phyloP scores from a whole-genome alignment of 2,113 vertebrate species.

The Mixornis gularis region DNA sequence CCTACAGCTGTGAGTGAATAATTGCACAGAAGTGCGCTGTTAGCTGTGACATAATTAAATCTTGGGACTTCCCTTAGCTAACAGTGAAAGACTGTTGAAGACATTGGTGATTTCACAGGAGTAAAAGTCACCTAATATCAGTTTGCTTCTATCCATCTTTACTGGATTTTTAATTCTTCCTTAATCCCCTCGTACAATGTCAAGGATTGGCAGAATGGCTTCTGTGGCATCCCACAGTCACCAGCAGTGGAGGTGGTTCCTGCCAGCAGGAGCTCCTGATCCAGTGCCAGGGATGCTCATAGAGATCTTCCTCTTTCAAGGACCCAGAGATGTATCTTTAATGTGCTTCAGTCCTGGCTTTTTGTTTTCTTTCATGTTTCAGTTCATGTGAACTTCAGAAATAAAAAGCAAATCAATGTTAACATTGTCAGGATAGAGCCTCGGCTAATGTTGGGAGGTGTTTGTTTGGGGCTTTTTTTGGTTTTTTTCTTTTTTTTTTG shows the following conservation, averaged over 20 bases:
- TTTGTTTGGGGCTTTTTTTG: background rate
- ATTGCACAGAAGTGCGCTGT: background rate
- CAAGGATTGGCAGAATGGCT: background rate
- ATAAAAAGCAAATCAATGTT: background rate
- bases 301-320: background rate
- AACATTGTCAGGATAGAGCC: background rate
- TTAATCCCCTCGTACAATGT: background rate
- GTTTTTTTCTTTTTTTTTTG: too few relatives aligned
- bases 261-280: background rate
- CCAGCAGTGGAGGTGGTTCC: background rate
- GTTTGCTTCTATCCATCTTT: background rate
- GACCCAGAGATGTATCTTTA: background rate
- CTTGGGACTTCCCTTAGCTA: background rate
- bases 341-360: background rate
- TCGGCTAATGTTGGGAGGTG: background rate
- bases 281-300: background rate
- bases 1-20: background rate
- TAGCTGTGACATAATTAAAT: background rate
- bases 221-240: background rate
- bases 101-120: background rate
- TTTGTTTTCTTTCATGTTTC: background rate
- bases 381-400: background rate
- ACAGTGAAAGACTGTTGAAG: background rate
- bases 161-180: background rate
- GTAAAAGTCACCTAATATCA: background rate